Base-by-base conservation (phyloP, 2,113 vertebrate species). In the Peromyscus leucopus region DNA sequence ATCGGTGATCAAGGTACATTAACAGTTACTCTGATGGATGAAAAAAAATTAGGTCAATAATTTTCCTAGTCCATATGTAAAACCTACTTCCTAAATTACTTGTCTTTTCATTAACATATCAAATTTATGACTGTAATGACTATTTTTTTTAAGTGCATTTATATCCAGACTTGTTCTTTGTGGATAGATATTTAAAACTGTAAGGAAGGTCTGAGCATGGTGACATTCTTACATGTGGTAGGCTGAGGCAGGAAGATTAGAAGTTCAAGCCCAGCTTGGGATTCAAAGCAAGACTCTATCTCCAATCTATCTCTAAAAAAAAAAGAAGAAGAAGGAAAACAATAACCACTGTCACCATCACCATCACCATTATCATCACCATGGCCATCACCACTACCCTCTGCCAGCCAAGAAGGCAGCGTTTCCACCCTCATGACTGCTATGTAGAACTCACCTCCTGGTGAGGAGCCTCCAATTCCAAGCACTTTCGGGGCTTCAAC, bases 101-200 rank as follows among this genome's bases (percentile, higher is more conserved):
- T 55, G 55, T 87, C 72, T 88, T 92, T 84, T 93, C n/a, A 80
- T 84, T 91, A 89, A 72, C 94, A 91, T 90, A 55, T 75, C 67
- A 89, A 78, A 93, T 15, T 85, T 78, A 91, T 63, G 69, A 75
- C 33, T 8, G 0, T 90, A 57, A 91, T 69, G 65, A 9, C 48
- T 87, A 72, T 88, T 55, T 86, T 86, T 86, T 87, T 74, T 74
- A 90, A 80, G 83, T 78, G 6, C 39, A 75, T 91, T 89, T 78
- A 51, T 33, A 57, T 46, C 13, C 31, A 87, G 83, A 74, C 21
- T 91, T 51, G 48, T 9, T 79, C 55, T 69, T 96, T 93, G 48
- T 71, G 75, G 24, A 78, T 2, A 61, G 36, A 83, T 87, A 78
- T 8, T 86, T 87, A 51, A 71, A 83, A 71, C 7, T 87, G 13